Conservation (phyloP, 2,888 invertebrate species). For the Trisateles emortualis region DNA sequence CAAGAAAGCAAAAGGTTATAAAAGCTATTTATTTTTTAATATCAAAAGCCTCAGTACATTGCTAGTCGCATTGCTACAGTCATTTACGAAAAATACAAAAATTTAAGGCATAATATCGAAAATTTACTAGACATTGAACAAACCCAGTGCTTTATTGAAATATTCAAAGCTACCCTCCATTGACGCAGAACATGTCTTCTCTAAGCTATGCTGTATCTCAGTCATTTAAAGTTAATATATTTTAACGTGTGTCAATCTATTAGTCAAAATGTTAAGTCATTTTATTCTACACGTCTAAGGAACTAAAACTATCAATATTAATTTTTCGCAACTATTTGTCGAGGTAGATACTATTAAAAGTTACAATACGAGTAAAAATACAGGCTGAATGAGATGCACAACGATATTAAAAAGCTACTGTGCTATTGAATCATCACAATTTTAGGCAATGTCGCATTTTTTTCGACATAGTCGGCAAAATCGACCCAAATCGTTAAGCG, state of each 20-base stretch:
- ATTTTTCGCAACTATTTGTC: conserved; percentile 3
- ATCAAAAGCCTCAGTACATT: conserved; percentile 45
- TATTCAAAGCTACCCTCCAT: conserved; percentile 72
- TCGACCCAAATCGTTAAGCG: no score
- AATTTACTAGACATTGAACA: conserved; percentile 45
- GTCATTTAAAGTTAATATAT: conserved; percentile 34
- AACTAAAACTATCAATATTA: conserved; percentile 13
- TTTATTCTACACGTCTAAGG: conserved; percentile 19
- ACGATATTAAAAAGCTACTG: no score
- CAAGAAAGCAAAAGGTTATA: conserved; percentile 82
- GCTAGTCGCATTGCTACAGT: conserved; percentile 36
- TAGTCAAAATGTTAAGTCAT: conserved; percentile 31
- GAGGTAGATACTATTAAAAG: conserved; percentile 18
- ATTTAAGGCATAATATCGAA: conserved; percentile 36
- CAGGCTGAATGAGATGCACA: background rate
- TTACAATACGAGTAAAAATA: background rate
- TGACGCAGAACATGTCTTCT: conserved; percentile 80
- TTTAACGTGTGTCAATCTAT: conserved; percentile 26
- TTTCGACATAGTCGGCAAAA: no score
- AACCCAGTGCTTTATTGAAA: conserved; percentile 84
- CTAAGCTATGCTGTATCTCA: conserved; percentile 38
- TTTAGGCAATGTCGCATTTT: no score
- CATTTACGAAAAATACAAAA: conserved; percentile 35
- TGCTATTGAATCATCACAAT: no score
- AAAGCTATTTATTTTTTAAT: conserved; percentile 47